Conservation (phyloP, 1,140 invertebrate genomes). For the Leptinotarsa texana region DNA sequence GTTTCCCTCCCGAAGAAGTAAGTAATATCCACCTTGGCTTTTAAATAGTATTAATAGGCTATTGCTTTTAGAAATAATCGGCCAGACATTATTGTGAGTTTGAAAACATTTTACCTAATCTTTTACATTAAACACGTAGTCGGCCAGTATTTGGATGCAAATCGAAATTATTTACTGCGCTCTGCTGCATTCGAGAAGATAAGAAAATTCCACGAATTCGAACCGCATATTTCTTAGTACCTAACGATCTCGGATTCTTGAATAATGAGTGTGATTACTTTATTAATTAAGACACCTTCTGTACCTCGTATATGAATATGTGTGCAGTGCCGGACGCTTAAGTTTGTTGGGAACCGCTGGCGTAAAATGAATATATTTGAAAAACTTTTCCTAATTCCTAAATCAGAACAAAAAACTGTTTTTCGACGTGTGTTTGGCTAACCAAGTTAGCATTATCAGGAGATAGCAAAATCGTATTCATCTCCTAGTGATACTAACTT, state of each 20-base stretch:
- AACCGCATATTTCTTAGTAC: slow-evolving; percentile 7
- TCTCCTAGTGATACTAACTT: no score
- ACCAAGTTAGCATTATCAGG: no score
- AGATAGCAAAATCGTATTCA: no score
- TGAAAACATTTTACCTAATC: slow-evolving; percentile 47
- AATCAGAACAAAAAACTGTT: no score
- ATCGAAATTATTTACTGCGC: slow-evolving; percentile 23
- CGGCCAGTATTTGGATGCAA: slow-evolving; percentile 35
- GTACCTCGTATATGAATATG: neutral
- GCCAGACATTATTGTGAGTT: slow-evolving; percentile 38
- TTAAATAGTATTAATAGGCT: slow-evolving; percentile 52
- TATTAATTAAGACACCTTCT: slow-evolving; percentile 4
- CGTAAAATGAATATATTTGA: no score
- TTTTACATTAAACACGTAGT: slow-evolving; percentile 45
- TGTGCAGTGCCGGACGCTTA: neutral
- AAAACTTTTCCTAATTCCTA: no score
- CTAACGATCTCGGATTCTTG: neutral
- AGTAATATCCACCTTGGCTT: slow-evolving; percentile 37
- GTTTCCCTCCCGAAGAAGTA: slow-evolving; percentile 26
- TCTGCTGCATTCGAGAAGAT: neutral
- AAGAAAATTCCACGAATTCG: slow-evolving; percentile 10
- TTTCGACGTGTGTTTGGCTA: no score
- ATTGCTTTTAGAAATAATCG: slow-evolving; percentile 51
- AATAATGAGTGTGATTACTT: neutral
- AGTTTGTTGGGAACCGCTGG: no score